A percentile compares a stretch with the other conserved stretches of the same genome.
These are phyloP conservation scores for Aelia acuminata DNA, from an alignment of 2,888 invertebrate genomes.

Conservation along the genomic window DNA sequence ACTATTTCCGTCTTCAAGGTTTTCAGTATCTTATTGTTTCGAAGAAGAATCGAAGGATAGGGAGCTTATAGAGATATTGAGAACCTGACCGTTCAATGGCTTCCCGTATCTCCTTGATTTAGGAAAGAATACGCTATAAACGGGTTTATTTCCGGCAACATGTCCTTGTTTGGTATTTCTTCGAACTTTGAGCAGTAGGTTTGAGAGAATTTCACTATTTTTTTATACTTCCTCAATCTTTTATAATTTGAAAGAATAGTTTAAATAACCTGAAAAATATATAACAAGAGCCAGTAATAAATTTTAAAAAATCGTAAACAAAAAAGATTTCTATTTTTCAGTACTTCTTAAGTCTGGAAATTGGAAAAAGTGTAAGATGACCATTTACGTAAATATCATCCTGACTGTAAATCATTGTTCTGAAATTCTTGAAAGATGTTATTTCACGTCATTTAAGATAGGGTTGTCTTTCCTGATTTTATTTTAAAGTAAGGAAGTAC, in stretches of 20 bases:
- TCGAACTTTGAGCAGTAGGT: background rate
- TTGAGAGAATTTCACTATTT: background rate
- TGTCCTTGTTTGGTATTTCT: constrained; percentile 29
- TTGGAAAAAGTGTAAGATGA: background rate
- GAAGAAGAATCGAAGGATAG: constrained; percentile 6
- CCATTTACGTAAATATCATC: too few species aligned
- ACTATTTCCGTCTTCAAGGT: background rate
- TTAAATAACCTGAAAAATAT: too few species aligned
- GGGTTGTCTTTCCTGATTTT: too few species aligned
- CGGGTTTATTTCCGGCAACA: constrained; percentile 22
- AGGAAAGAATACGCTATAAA: constrained; percentile 11
- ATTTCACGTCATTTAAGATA: too few species aligned
- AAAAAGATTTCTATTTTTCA: too few species aligned
- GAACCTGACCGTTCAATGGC: background rate
- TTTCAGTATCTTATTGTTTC: constrained; percentile 4
- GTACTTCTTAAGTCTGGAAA: background rate
- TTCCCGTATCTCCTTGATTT: constrained; percentile 12
- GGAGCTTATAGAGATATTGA: background rate
- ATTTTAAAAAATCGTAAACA: too few species aligned
- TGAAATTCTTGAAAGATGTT: too few species aligned
- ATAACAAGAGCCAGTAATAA: background rate
- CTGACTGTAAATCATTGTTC: too few species aligned
- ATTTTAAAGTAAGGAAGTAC: too few species aligned
- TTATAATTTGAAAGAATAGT: background rate
- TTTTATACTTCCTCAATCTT: constrained; percentile 7